Percentiles rank a stretch among this genome's conserved stretches.
phyloP scores from a whole-genome alignment of 1,140 invertebrate genomes.

The Rhynchophorus ferrugineus region DNA sequence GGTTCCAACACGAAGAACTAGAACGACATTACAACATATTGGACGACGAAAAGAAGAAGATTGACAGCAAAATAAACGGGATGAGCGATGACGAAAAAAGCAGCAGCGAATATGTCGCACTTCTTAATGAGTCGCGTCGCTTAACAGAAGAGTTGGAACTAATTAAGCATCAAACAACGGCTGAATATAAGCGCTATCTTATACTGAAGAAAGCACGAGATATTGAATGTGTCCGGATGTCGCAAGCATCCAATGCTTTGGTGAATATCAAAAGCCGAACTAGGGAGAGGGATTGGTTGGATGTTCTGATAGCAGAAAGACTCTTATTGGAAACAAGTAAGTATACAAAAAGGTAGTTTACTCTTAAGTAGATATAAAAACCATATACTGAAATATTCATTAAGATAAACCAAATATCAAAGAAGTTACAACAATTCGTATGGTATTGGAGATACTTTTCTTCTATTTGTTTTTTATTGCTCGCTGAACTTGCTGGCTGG shows the following conservation, averaged over 20 bases:
- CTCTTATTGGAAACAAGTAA: slow-evolving; percentile 20
- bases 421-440: no score
- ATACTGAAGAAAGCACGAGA: slow-evolving; percentile 13
- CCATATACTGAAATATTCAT: no score
- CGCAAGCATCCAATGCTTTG: slow-evolving; percentile 16
- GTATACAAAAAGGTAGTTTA: no score
- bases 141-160: background rate
- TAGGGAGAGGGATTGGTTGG: slow-evolving; percentile 8
- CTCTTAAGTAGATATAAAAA: no score
- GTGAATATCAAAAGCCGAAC: slow-evolving; percentile 8
- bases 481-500: no score
- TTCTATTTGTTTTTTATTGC: no score
- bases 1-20: background rate
- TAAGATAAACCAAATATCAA: no score
- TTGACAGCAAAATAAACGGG: background rate
- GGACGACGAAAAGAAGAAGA: background rate
- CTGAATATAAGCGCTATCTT: background rate
- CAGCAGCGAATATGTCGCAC: background rate
- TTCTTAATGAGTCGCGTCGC: background rate
- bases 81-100: no score
- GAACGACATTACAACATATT: background rate
- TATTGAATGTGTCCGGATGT: slow-evolving; percentile 19
- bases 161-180: background rate
- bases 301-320: slow-evolving; percentile 16
- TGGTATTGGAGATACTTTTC: no score